Evolutionary conservation across 2,888 invertebrate genomes (phyloP), one percentile per base, ranked within the genome.

Genomic region (Urechis unicinctus): DNA sequence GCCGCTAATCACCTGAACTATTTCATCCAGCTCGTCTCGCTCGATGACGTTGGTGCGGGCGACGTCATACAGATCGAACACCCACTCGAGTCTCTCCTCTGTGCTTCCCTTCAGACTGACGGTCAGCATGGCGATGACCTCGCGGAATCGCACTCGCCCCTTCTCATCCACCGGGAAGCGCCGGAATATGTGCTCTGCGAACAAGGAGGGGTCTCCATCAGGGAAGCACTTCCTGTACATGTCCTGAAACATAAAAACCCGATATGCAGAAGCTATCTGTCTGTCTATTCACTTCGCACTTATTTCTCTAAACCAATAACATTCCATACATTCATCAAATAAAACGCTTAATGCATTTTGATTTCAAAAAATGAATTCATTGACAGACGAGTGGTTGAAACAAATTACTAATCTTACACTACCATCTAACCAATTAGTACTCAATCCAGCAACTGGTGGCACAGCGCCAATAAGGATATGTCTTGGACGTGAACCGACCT

Each of bases 151-250:
- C 36, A 36, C 36, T 36, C 36, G 36, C 9, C 17, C 36, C 36
- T 36, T 36, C 9, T 36, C 36, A 36, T 36, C 36, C 36, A 36
- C 9, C 9, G 9, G 9, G 17, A 36, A 36, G 9, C 9, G 9
- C 9, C 44, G 36, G 53, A 59, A 59, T 13, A 59, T 50, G 26
- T 55, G 55, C 2, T 59, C 59, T 17, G 52, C 53, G 47, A 59
- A 59, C 36, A 24, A 26, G 21, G 28, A 24, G 21, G 50, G 48
- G 41, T 59, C 53, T 21, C 59, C 59, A 13, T 55, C 51, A 9
- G 55, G 52, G 48, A 59, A 59, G 22, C 52, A 28, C 44, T 50
- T 30, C 21, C 44, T 28, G 51, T 59, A 59, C 59, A 59, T 59
- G 24, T 30, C 42, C 48, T 46, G 53, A 29, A 58, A 58, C 51